Conservation (phyloP, 2,797 vertebrate genomes). For the Pseudochaenichthys georgianus region DNA sequence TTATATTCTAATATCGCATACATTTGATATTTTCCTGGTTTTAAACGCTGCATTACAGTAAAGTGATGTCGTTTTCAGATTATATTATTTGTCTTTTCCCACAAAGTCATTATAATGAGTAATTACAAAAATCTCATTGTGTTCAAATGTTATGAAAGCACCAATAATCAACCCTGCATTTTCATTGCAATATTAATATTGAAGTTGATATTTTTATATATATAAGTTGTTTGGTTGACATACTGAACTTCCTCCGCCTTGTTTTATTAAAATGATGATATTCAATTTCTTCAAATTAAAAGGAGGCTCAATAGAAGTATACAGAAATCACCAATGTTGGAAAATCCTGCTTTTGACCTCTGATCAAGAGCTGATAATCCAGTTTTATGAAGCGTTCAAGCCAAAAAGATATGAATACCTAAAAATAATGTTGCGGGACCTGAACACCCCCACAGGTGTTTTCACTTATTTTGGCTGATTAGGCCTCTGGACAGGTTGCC, state of each 20-base stretch:
- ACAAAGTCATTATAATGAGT: no score
- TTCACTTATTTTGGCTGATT: constrained; percentile 28
- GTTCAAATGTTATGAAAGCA: no score
- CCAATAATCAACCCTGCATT: no score
- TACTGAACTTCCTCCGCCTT: background rate
- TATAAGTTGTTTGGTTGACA: background rate
- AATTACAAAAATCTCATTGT: no score
- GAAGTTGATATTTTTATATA: no score
- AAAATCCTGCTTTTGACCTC: background rate
- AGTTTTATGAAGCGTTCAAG: constrained; percentile 5
- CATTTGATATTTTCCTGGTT: no score
- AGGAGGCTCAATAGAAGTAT: background rate
- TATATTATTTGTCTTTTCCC: no score
- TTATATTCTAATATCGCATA: no score
- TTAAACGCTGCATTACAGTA: no score
- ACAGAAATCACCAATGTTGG: background rate
- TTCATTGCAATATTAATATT: no score
- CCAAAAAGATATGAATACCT: background rate
- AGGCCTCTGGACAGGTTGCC: constrained; percentile 17
- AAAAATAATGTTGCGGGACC: background rate
- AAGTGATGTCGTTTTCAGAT: no score
- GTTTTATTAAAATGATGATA: background rate
- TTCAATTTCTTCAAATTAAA: background rate
- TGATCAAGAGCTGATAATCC: constrained; percentile 18
- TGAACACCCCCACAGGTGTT: constrained; percentile 22